These are phyloP conservation scores for Lepidurus apus DNA, from an alignment of 1,140 invertebrate genomes.

Conservation along the genomic window DNA sequence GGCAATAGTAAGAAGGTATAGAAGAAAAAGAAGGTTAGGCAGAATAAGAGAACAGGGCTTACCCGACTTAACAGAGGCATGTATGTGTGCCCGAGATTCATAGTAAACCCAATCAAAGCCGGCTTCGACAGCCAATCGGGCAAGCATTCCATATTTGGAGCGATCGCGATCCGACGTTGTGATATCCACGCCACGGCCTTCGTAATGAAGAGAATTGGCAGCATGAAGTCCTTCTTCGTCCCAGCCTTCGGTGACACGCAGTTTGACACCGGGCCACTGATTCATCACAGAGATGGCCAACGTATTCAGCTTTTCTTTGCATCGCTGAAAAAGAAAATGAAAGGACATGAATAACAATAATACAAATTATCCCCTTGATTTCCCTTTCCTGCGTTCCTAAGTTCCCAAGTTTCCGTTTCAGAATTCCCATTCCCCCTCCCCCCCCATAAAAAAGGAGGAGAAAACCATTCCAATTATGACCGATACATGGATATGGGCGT, in stretches of 20 bases:
- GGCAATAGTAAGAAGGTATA: not conserved
- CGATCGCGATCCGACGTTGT: conserved; percentile 88
- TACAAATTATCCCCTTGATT: not conserved
- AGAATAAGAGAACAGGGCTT: conserved; percentile 43
- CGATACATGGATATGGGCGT: not conserved
- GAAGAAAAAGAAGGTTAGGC: not conserved
- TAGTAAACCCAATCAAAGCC: conserved; percentile 99
- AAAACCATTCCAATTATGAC: not conserved
- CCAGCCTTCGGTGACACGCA: conserved; percentile 91
- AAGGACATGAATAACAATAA: conserved; percentile 28
- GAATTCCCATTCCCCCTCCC: too few species aligned
- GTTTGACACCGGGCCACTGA: conserved; percentile 88
- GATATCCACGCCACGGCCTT: conserved; percentile 90
- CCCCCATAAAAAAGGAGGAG: too few species aligned
- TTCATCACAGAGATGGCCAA: conserved; percentile 95
- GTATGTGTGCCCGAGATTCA: conserved; percentile 87
- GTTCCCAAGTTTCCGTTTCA: not conserved
- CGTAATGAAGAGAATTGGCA: conserved; percentile 83
- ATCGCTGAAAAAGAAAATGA: conserved; percentile 63
- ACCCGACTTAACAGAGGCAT: conserved; percentile 98
- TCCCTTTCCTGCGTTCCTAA: not conserved
- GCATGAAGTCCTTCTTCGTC: conserved; percentile 78
- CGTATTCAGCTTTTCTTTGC: conserved; percentile 90
- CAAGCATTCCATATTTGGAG: conserved; percentile 91
- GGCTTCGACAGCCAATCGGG: conserved; percentile 88